phyloP scores from a whole-genome alignment of 2,797 vertebrate species.

The Notamacropus eugenii region DNA sequence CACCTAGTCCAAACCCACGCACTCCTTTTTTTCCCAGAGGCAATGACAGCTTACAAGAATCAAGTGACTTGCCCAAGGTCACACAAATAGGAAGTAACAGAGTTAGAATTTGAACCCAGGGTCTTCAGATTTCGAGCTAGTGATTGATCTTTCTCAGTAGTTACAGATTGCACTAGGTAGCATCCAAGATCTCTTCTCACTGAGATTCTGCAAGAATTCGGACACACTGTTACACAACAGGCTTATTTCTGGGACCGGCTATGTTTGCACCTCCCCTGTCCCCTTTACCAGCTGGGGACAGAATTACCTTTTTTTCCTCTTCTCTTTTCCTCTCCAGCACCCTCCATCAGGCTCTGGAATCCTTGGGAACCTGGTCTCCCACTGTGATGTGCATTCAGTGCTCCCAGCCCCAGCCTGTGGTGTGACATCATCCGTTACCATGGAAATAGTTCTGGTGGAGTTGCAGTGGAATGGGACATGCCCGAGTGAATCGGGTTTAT shows the following conservation, averaged over 20 bases:
- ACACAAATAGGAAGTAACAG: background rate
- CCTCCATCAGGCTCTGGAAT: background rate
- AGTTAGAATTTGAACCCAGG: background rate
- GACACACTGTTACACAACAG: background rate
- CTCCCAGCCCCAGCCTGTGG: background rate
- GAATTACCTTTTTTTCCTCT: background rate
- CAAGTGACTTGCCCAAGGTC: background rate
- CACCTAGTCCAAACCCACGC: background rate
- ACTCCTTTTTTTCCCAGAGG: background rate
- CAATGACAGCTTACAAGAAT: background rate
- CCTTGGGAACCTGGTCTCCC: background rate
- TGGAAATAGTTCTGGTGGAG: constrained; percentile 7
- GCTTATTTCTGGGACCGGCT: background rate
- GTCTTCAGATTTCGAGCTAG: background rate
- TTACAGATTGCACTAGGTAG: rapidly evolving
- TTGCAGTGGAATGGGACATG: background rate
- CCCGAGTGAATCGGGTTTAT: background rate
- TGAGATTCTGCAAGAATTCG: background rate
- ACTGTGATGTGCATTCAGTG: background rate
- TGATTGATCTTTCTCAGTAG: rapidly evolving
- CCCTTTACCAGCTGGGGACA: background rate
- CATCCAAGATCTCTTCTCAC: rapidly evolving
- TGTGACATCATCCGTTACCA: background rate
- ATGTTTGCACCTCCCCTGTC: background rate
- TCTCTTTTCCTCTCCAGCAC: background rate